Base-by-base conservation (phyloP, 2,797 vertebrate species). In the Falco peregrinus region DNA sequence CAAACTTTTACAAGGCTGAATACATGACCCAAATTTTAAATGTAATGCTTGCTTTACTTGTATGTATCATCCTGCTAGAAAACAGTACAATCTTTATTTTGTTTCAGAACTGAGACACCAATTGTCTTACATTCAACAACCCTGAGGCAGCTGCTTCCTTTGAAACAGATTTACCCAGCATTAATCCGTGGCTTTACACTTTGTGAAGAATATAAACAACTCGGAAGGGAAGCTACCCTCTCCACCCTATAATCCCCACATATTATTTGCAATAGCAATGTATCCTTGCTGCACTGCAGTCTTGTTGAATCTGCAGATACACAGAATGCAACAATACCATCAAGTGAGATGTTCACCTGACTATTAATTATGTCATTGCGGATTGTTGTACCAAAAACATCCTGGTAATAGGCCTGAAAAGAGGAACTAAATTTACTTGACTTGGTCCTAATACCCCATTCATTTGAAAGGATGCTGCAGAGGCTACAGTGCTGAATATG, bases 141-240 rank as follows among this genome's bases (percentile, higher is more conserved):
- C 91, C 75, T 2, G 89, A 81, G 94, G 93, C 91, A 97, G 93
- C 94, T 96, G 94, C 89, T 92, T 91, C 93, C 91, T 87, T 37
- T 45, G 90, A 75, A 91, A 61, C 60, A 89, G 74, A 87, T 95
- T 90, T 78, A 87, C 24, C 87, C 78, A 26, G 94, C 93, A 24
- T 77, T 92, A 96, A 97, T 96, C 95, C 90, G 50, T 53, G 92
- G 96, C 95, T 94, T 93, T 70, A 56, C 54, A 84, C 16, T 6
- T 68, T 41, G 50, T 35, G 9, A 78, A 84, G 89, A 93, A 95
- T 9, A 88, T 33, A 92, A 84, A 89, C 41, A 37, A 31, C 48
- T 82, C 20, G 2, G 26, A 51, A 77, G 70, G 85, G 60, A 56
- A 89, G 81, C 73, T 76, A 16, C 74, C 60, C 64, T 57, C 24